Evolutionary conservation across 2,113 vertebrate species (phyloP).

Genomic region (Xyrauchen texanus): DNA sequence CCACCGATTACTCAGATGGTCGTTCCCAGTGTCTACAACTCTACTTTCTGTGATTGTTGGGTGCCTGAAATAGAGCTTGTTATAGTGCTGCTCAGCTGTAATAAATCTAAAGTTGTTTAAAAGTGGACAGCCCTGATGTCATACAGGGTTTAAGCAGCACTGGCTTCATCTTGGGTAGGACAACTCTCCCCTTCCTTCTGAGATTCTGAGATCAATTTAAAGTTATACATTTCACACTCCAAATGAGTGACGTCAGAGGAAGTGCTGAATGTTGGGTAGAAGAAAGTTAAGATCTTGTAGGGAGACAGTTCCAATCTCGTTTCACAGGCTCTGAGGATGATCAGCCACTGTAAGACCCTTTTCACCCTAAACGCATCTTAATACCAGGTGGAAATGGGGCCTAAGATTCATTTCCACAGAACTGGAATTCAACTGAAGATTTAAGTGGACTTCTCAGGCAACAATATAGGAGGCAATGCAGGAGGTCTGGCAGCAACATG

Average conservation of each 20-base stretch:
- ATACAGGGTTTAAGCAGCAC: neutral
- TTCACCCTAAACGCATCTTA: no score
- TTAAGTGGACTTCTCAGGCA: neutral
- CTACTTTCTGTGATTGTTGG: neutral
- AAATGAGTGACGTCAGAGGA: neutral
- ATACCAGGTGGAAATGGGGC: no score
- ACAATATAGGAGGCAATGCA: neutral
- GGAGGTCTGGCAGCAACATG: neutral
- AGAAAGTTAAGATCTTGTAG: neutral
- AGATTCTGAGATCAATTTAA: neutral
- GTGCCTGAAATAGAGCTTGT: neutral
- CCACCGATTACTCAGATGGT: slow-evolving; percentile 33
- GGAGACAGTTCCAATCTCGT: neutral
- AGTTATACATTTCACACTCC: neutral
- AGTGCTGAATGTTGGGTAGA: neutral
- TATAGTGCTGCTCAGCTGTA: neutral
- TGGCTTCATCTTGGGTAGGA: neutral
- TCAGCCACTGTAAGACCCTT: neutral
- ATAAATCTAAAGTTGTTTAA: slow-evolving; percentile 2
- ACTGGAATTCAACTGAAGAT: neutral
- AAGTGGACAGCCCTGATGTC: neutral
- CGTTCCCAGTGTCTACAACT: slow-evolving; percentile 16
- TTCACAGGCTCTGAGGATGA: neutral
- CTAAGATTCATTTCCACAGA: neutral
- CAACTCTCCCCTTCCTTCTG: neutral